Evolutionary conservation across 2,888 invertebrate species (phyloP), one percentile per base, ranked within the genome.

Genomic region (Hirtodrosophila histrioides): DNA sequence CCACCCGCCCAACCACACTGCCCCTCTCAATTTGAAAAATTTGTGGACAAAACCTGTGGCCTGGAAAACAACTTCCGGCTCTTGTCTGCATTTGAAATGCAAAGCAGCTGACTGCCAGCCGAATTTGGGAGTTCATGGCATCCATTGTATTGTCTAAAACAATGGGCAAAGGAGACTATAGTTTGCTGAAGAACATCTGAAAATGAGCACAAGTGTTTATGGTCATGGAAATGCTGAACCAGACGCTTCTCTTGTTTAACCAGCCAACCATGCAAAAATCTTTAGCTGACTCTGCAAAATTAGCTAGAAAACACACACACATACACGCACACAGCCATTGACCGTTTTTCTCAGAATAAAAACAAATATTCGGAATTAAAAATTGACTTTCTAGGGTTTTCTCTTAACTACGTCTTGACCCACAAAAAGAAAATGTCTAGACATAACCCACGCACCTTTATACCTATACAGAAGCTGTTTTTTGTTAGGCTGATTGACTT

Each of bases 51-150:
- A 56, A 57, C 29, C 50, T 53, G 40, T 67, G 45, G 44, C 24
- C 62, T 60, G 72, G 44, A 72, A 53, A 69, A 66, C 40, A 73
- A 63, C 63, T 63, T 71, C 61, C 68, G 66, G 44, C 46, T 43
- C 23, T 51, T 60, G 78, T 66, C 70, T 75, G 65, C 73, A 70
- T 66, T 71, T 76, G 62, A 73, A 74, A 75, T 73, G 73, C 63
- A 69, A 65, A 63, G 56, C 56, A 40, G 56, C 36, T 54, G 40
- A 62, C 46, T 60, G 61, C 39, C 39, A 48, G 41, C 61, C 43
- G 12, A 73, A 73, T 68, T 68, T 69, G 74, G 57, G 43, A 64
- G 69, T 69, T 50, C 55, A 49, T 50, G 51, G 60, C 46, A 46
- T 58, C 64, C 44, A 67, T 79, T 74, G 58, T 75, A 44, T 48